These are phyloP conservation scores for Protobothrops mucrosquamatus DNA, from an alignment of 2,113 vertebrate genomes.

Conservation along the genomic window DNA sequence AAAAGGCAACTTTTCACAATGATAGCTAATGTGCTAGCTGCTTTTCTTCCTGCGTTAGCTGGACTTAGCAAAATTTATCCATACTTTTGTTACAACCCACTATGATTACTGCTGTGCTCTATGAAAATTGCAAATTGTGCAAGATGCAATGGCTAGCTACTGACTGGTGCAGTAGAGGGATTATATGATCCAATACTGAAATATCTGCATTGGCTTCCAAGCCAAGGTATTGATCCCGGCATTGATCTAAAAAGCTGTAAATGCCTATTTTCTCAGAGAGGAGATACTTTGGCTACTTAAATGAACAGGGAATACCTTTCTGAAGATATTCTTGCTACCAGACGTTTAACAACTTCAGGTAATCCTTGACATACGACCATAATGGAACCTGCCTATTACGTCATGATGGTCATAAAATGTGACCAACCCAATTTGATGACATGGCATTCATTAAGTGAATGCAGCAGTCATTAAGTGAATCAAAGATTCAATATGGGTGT, in stretches of 20 bases:
- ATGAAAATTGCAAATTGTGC: neutral
- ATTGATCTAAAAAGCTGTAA: neutral
- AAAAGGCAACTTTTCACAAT: neutral
- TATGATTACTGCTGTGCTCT: neutral
- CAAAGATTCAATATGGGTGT: no score
- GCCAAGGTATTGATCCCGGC: neutral
- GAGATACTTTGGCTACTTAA: neutral
- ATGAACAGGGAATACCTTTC: neutral
- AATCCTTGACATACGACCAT: no score
- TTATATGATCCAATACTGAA: neutral
- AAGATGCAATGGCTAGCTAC: neutral
- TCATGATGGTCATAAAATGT: no score
- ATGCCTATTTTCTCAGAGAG: neutral
- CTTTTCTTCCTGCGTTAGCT: neutral
- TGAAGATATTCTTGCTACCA: neutral
- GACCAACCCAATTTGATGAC: no score
- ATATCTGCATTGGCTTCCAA: neutral
- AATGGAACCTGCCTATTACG: no score
- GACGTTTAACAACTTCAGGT: neutral
- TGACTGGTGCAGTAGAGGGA: neutral
- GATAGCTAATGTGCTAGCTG: neutral
- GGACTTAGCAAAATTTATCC: neutral
- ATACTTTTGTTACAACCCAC: neutral
- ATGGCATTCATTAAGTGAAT: no score
- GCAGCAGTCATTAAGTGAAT: no score